Evolutionary conservation across 2,888 invertebrate genomes (phyloP).

Genomic region (Pristionchus arcanus): DNA sequence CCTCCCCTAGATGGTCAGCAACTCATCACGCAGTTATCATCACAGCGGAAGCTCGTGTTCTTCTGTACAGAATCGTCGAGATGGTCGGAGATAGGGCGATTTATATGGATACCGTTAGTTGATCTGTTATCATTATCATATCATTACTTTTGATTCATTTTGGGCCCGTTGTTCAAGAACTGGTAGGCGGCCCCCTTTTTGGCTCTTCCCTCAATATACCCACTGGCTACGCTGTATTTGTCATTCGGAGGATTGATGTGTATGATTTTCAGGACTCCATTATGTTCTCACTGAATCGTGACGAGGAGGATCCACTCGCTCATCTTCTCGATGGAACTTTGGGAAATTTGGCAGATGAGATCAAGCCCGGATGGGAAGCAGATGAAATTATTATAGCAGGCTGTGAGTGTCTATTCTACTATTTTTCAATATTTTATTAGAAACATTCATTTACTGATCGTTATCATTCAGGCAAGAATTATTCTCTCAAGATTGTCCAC

Average conservation of each 20-base stretch:
- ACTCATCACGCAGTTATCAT: background rate
- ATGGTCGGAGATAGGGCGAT: background rate
- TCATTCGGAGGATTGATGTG: background rate
- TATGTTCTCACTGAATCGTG: background rate
- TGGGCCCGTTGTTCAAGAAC: too few species aligned
- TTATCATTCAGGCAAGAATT: background rate
- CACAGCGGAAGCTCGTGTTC: background rate
- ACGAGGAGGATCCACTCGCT: background rate
- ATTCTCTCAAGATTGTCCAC: background rate
- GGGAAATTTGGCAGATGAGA: background rate
- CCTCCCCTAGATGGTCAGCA: too few species aligned
- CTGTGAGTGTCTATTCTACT: background rate
- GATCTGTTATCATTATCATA: too few species aligned
- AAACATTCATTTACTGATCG: slow-evolving; percentile 35
- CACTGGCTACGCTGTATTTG: too few species aligned
- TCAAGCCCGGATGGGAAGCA: background rate
- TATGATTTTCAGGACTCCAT: background rate
- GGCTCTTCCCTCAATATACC: too few species aligned
- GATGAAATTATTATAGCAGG: background rate
- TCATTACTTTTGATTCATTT: too few species aligned
- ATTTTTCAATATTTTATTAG: too few species aligned
- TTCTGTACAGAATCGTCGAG: background rate
- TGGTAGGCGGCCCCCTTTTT: too few species aligned
- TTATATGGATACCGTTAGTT: background rate
- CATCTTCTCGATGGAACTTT: background rate